phyloP scores from a whole-genome alignment of 2,113 vertebrate genomes.

The Oriolus oriolus region DNA sequence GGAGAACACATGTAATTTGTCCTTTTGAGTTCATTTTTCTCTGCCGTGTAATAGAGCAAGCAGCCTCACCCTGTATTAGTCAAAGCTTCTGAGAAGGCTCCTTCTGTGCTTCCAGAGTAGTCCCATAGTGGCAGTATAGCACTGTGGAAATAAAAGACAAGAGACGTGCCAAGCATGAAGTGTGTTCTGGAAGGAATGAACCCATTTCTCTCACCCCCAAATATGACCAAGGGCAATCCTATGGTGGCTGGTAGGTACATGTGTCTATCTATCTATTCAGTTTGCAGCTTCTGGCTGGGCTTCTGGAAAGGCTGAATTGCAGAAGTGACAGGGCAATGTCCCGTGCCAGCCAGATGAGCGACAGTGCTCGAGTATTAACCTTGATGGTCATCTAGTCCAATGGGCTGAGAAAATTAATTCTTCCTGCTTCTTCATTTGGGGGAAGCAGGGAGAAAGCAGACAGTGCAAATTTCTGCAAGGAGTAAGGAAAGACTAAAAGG shows the following conservation, averaged over 20 bases:
- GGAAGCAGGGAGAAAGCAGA: background rate
- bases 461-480: background rate
- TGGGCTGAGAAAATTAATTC: background rate
- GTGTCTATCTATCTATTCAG: background rate
- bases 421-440: background rate
- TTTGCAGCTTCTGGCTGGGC: background rate
- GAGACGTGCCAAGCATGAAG: background rate
- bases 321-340: background rate
- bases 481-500: background rate
- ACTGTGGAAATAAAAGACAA: background rate
- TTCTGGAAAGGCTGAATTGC: background rate
- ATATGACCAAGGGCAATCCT: background rate
- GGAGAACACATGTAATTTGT: conserved; percentile 10
- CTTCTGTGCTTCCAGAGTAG: background rate
- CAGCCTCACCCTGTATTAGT: background rate
- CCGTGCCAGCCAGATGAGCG: background rate
- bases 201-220: background rate
- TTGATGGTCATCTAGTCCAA: background rate
- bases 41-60: background rate
- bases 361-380: background rate
- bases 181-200: background rate
- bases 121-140: background rate
- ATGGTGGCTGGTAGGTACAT: background rate
- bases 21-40: background rate
- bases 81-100: background rate